Percentiles rank a stretch among this genome's conserved stretches.
phyloP scores from a whole-genome alignment of 1,140 invertebrate species.

The Idris sp. region DNA sequence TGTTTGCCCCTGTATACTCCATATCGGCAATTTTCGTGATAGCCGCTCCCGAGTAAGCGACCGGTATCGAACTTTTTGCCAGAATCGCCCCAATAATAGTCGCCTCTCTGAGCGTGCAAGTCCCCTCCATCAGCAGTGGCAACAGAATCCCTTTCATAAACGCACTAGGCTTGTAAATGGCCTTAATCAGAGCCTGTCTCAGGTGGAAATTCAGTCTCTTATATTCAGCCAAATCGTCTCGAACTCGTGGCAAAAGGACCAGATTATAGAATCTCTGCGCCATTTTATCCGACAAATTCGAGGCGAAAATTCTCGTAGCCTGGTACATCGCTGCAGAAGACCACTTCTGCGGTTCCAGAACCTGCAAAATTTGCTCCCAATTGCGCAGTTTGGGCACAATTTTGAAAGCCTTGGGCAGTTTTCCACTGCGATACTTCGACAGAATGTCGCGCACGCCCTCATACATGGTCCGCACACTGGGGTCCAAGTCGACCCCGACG shows the following conservation, averaged over 20 bases:
- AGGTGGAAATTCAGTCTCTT: constrained; percentile 98
- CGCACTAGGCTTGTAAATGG: constrained; percentile 97
- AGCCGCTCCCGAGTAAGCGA: constrained; percentile 97
- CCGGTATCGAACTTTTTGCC: constrained; percentile 94
- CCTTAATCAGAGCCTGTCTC: constrained; percentile 95
- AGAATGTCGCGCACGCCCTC: constrained; percentile 92
- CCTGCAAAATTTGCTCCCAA: constrained; percentile 87
- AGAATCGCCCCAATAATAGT: constrained; percentile 96
- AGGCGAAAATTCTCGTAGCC: constrained; percentile 96
- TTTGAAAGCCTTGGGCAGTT: constrained; percentile 99
- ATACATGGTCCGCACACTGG: constrained; percentile 88
- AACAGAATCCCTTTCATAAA: constrained; percentile 99
- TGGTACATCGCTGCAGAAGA: constrained; percentile 97
- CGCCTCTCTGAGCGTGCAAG: constrained; percentile 96
- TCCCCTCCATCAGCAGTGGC: constrained; percentile 94
- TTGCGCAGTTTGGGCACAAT: constrained; percentile 89
- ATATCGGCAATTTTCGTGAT: constrained; percentile 98
- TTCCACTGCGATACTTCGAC: constrained; percentile 94
- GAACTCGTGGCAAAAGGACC: constrained; percentile 92
- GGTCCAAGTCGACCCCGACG: constrained; percentile 91
- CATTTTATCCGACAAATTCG: constrained; percentile 97
- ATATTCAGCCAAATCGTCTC: constrained; percentile 97
- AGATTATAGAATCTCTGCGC: constrained; percentile 98
- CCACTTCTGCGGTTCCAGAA: constrained; percentile 90
- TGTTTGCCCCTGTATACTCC: constrained; percentile 98